Base-by-base conservation (phyloP, 2,797 vertebrate genomes). In the Sciurus vulgaris region DNA sequence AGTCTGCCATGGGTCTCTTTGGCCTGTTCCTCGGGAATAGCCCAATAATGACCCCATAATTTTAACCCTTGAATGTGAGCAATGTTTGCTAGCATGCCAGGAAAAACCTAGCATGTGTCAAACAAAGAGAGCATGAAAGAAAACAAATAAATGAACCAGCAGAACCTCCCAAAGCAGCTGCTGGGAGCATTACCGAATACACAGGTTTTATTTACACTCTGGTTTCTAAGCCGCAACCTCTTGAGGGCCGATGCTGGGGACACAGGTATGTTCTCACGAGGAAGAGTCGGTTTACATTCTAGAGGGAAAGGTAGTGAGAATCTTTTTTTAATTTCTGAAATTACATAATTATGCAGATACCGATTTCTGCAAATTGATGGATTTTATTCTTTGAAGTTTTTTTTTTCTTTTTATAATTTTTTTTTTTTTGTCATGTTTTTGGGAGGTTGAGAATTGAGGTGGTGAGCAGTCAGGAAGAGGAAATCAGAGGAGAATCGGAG, bases 141-240 rank as follows among this genome's bases (percentile, higher is more conserved):
- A 95, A 1, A 49, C 41, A 85, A 70, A 91, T 59, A 94, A 97
- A 96, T 90, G 92, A 82, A 22, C 4, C 91, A 22, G 5, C 24
- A 49, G 33, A 49, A 70, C 44, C 44, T 95, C 91, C 92, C 93
- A 7, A 78, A 59, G 82, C 91, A 88, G 79, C 67, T 65, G 56
- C 3, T 3, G 6, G 59, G 72, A 97, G 56, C 47, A 17, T 30
- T 7, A 17, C 1, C 33, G 33, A 65, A 81, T 44, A 56, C 70
- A 86, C 22, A 51, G 44, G 0, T 86, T 97, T 96, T 97, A 93
- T 96, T 97, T 98, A 93, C 87, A 3, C 9, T 26, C 47, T 5
- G 63, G 95, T 97, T 69, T 97, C 93, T 84, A 96, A 97, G 96
- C 59, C 93, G 44, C 93, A 92, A 41, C 15, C 95, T 96, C 96